These are phyloP conservation scores for Lamproptera curius DNA, from an alignment of 2,888 invertebrate species.

Conservation along the genomic window DNA sequence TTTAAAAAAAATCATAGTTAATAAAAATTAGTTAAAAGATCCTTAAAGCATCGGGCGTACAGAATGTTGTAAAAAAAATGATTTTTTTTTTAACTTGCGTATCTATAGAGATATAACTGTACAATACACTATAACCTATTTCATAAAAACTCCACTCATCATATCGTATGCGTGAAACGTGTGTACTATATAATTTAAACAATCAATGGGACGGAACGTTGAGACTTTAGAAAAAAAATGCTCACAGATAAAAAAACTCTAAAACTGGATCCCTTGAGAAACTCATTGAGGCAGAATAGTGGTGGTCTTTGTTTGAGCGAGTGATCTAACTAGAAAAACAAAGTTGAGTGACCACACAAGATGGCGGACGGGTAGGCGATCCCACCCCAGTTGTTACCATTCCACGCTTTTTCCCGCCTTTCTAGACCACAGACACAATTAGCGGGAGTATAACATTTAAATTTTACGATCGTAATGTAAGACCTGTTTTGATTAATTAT, in stretches of 20 bases:
- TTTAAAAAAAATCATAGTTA: too few species aligned
- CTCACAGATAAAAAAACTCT: conserved; percentile 8
- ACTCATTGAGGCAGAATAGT: conserved; percentile 22
- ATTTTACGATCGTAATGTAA: too few species aligned
- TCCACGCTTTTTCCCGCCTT: conserved; percentile 23
- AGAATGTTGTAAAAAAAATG: too few species aligned
- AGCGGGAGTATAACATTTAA: neutral
- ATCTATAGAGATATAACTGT: too few species aligned
- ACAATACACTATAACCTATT: too few species aligned
- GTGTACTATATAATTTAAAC: conserved; percentile 3
- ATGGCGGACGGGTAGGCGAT: conserved; percentile 32
- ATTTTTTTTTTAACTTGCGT: too few species aligned
- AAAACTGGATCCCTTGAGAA: conserved; percentile 20
- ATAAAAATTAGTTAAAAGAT: too few species aligned
- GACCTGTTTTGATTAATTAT: too few species aligned
- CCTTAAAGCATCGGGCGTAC: too few species aligned
- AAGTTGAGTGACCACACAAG: conserved; percentile 61
- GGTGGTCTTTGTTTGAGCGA: conserved; percentile 28
- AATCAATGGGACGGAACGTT: conserved; percentile 18
- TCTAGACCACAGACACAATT: conserved; percentile 12
- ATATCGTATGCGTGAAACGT: neutral
- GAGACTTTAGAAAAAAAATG: conserved; percentile 2
- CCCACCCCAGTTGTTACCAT: conserved; percentile 28
- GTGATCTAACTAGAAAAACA: conserved; percentile 40
- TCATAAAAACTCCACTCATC: too few species aligned